Percentiles rank a stretch among this genome's conserved stretches.
phyloP scores from a whole-genome alignment of 2,113 vertebrate genomes.

The Rattus rattus region DNA sequence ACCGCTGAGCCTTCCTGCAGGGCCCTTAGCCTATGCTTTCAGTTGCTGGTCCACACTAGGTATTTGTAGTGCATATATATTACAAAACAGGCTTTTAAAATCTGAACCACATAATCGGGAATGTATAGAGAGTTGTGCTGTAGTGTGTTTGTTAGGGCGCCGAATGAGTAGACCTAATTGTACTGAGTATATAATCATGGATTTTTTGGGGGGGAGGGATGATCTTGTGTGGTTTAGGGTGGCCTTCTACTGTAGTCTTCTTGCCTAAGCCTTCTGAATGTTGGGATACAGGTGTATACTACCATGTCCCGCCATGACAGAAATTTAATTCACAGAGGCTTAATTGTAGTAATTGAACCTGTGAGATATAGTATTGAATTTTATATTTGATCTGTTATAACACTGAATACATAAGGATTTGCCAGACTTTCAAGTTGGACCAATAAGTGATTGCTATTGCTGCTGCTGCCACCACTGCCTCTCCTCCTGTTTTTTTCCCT shows the following conservation, averaged over 20 bases:
- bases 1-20: not conserved
- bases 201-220: not conserved
- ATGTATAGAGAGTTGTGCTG: not conserved
- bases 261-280: not conserved
- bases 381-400: not conserved
- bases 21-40: not conserved
- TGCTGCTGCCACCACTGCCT: not conserved
- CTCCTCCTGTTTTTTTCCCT: not conserved
- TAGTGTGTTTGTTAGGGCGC: not conserved
- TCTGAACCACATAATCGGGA: conserved; percentile 23
- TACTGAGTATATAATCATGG: not conserved
- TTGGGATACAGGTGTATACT: not conserved
- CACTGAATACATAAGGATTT: conserved; percentile 40
- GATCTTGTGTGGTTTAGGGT: not conserved
- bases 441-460: not conserved
- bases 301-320: not conserved
- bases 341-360: conserved; percentile 10
- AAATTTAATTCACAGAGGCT: conserved; percentile 40
- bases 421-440: conserved; percentile 4
- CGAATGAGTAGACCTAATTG: conserved; percentile 16
- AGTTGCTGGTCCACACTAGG: conserved; percentile 26
- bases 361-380: conserved; percentile 36
- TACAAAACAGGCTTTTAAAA: conserved; percentile 44
- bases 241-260: not conserved
- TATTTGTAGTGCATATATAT: conserved; percentile 20